Base-by-base conservation (phyloP, 2,113 vertebrate genomes). In the Sarotherodon lohbergeri region DNA sequence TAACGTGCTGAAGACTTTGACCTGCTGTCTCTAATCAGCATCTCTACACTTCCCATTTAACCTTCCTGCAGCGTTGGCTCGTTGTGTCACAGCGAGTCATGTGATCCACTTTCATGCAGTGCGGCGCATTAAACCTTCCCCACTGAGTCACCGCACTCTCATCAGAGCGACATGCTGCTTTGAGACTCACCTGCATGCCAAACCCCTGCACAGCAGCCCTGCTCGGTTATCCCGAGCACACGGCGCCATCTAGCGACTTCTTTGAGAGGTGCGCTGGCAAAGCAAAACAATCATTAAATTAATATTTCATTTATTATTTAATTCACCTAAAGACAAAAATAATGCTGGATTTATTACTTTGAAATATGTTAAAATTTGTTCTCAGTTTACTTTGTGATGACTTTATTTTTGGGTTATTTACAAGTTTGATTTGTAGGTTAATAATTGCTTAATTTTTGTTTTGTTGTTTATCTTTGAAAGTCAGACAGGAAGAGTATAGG, bases 341-440 rank as follows among this genome's bases (percentile, higher is more conserved):
- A 14, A 41, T 22, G 1, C 3, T 43, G 19, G 27, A 1, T 71
- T 43, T 43, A 9, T 22, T 41, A 24, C 22, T 43, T 71, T 41
- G n/a, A 71, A 41, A 43, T 4, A 0, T 24, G 6, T 9, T 68
- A 11, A 0, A 4, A 13, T 3, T 41, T 13, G 19, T 41, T 39
- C 19, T 8, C 59, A 22, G 32, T 63, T 63, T n/a, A 36, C 32
- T 19, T 36, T 27, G 27, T 27, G 27, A 4, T 27, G 27, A 27
- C 27, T 27, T 19, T 63, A 36, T 63, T 27, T 57, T 14, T 2
- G 55, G 55, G 0, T 57, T 57, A 8, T 29, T 57, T 57, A 57
- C 55, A 3, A 57, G 55, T 14, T 36, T 36, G 19, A 34, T 63
- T 63, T 63, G 32, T 4, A 36, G 32, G 32, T 63, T 63, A 63